Conservation (phyloP, 2,888 invertebrate species). For the Mylabris sibirica region DNA sequence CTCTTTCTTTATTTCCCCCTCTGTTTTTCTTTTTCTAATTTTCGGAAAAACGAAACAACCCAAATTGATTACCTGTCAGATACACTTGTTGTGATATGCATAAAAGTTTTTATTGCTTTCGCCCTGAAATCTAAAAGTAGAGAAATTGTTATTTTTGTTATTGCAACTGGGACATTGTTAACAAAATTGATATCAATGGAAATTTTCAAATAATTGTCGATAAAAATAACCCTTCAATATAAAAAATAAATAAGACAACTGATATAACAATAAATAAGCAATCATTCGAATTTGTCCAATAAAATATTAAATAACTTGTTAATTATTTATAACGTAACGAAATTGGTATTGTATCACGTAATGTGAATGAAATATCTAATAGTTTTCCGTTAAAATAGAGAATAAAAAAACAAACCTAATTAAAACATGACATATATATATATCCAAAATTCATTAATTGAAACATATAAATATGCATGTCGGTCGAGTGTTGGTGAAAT, state of each 20-base stretch:
- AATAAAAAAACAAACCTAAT: slow-evolving; percentile 22
- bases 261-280: neutral
- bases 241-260: no score
- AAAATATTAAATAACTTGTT: neutral
- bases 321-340: neutral
- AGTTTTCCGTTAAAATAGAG: neutral
- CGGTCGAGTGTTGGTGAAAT: slow-evolving; percentile 15
- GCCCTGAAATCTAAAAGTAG: neutral
- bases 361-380: neutral
- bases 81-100: slow-evolving; percentile 12
- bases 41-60: neutral
- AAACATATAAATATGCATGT: slow-evolving; percentile 25
- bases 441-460: slow-evolving; percentile 22
- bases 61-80: slow-evolving; percentile 13
- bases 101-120: slow-evolving; percentile 14
- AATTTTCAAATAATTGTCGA: neutral
- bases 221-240: no score
- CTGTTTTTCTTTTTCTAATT: neutral
- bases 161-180: neutral
- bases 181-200: neutral
- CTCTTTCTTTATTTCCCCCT: neutral
- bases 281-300: neutral
- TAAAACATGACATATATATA: slow-evolving; percentile 5
- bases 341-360: neutral
- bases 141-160: neutral